Percentiles rank a stretch among this genome's conserved stretches.
phyloP scores from a whole-genome alignment of 1,140 invertebrate genomes.

The Frieseomelitta varia region DNA sequence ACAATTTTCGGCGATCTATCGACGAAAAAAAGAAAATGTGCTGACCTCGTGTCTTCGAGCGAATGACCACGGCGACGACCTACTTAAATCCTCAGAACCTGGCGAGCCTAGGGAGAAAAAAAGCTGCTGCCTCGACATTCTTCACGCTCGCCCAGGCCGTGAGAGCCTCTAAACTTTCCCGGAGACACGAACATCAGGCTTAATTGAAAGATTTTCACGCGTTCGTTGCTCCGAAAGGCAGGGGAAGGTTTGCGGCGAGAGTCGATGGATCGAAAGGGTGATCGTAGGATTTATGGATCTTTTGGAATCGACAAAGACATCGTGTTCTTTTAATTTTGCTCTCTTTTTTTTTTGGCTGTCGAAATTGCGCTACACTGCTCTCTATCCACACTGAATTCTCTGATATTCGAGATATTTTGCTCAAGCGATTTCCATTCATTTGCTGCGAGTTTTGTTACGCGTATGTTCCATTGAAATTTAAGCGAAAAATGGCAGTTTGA shows the following conservation, averaged over 20 bases:
- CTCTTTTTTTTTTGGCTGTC: not conserved
- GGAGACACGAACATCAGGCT: no score
- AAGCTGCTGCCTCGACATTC: slow-evolving; percentile 32
- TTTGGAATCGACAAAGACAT: not conserved
- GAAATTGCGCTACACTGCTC: not conserved
- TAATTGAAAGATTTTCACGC: slow-evolving; percentile 5
- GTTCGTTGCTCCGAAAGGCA: not conserved
- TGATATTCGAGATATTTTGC: no score
- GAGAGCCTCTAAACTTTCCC: not conserved
- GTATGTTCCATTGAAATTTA: no score
- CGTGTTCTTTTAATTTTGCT: not conserved
- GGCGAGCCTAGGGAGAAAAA: not conserved
- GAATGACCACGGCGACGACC: slow-evolving; percentile 15
- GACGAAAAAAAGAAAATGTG: slow-evolving; percentile 3
- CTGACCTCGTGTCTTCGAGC: slow-evolving; percentile 25
- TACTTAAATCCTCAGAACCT: slow-evolving; percentile 17
- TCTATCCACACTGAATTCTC: no score
- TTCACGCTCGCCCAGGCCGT: not conserved
- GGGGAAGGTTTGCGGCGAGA: not conserved
- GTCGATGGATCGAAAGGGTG: not conserved
- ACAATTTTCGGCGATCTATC: slow-evolving; percentile 11
- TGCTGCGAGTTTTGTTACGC: no score
- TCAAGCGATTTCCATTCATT: no score
- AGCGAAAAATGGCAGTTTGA: no score
- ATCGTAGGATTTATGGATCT: not conserved